Conservation (phyloP, 2,888 invertebrate genomes). For the Ectemnius continuus region DNA sequence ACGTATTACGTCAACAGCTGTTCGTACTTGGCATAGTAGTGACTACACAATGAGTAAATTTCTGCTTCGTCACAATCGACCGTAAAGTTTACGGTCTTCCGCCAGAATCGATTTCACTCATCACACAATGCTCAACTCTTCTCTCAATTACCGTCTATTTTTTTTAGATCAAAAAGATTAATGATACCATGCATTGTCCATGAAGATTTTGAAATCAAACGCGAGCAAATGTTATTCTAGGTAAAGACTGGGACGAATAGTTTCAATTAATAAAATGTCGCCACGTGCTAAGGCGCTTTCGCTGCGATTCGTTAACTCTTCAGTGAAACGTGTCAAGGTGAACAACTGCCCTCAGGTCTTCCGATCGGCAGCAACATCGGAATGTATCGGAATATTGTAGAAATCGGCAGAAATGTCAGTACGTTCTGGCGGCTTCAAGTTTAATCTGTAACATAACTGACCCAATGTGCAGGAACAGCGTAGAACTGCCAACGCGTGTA, state of each 20-base stretch:
- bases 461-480: conserved; percentile 19
- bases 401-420: conserved; percentile 11
- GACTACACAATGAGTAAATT: too few species aligned
- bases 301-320: not conserved
- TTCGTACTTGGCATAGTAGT: conserved; percentile 2
- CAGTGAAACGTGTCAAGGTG: conserved; percentile 1
- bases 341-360: not conserved
- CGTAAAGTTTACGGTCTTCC: not conserved
- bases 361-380: not conserved
- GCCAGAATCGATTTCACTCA: not conserved
- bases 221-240: too few species aligned
- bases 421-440: conserved; percentile 10
- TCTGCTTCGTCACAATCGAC: not conserved
- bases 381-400: not conserved
- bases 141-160: too few species aligned
- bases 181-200: too few species aligned
- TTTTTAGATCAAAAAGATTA: too few species aligned
- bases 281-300: not conserved
- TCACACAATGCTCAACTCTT: not conserved
- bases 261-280: not conserved
- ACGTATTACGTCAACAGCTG: not conserved
- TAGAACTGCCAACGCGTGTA: conserved; percentile 28
- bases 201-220: too few species aligned
- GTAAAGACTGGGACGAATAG: not conserved
- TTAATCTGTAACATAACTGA: conserved; percentile 27